phyloP scores from a whole-genome alignment of 2,797 vertebrate species.

The Petrocephalus sullivani region DNA sequence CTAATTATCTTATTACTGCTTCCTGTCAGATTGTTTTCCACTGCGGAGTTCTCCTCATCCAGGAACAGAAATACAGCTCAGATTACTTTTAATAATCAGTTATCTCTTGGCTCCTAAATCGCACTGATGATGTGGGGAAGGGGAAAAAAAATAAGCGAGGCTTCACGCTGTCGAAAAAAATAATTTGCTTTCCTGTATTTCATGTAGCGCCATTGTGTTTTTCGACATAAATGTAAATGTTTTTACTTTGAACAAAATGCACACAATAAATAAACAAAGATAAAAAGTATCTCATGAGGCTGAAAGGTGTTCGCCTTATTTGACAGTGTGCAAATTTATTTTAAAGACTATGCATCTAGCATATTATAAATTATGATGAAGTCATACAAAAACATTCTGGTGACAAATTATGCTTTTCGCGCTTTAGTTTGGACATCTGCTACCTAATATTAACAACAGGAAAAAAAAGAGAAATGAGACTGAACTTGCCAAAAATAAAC shows the following conservation, averaged over 20 bases:
- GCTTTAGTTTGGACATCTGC: not conserved
- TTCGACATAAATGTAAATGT: too few species aligned
- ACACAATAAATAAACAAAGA: not conserved
- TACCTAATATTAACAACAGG: not conserved
- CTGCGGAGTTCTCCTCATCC: conserved; percentile 25
- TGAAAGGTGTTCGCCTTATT: not conserved
- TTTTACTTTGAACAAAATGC: not conserved
- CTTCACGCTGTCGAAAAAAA: not conserved
- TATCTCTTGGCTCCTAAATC: conserved; percentile 18
- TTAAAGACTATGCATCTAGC: not conserved
- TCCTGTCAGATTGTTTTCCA: conserved; percentile 29
- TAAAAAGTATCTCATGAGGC: not conserved
- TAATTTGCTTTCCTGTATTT: not conserved
- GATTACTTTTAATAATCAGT: conserved; percentile 25
- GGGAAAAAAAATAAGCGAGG: not conserved
- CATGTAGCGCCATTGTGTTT: not conserved
- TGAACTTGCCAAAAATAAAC: conserved; percentile 14
- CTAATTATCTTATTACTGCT: conserved; percentile 29
- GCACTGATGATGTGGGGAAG: not conserved
- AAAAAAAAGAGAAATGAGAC: not conserved
- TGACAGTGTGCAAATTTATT: not conserved
- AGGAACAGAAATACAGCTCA: conserved; percentile 24
- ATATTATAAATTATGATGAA: not conserved
- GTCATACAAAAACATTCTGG: not conserved
- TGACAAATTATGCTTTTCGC: not conserved